phyloP scores from a whole-genome alignment of 2,113 vertebrate species.

The Rhineura floridana region DNA sequence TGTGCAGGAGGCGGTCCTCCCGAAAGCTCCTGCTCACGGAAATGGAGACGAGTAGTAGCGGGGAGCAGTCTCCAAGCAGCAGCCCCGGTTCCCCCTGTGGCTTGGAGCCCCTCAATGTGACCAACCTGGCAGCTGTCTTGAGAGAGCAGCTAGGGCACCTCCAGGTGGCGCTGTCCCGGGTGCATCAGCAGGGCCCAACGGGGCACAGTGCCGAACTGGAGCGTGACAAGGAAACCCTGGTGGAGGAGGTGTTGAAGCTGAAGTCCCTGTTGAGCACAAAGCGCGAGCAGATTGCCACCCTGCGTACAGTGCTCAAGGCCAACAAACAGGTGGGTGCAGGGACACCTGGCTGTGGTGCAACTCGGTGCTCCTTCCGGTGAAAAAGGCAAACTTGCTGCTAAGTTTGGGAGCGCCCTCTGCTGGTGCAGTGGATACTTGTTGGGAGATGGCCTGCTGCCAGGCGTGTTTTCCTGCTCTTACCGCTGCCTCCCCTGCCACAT shows the following conservation, averaged over 20 bases:
- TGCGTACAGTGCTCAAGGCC: slow-evolving; percentile 88
- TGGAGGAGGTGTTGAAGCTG: slow-evolving; percentile 85
- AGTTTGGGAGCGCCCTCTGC: neutral
- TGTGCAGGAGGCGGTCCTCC: slow-evolving; percentile 70
- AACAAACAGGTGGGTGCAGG: slow-evolving; percentile 82
- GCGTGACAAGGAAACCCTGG: slow-evolving; percentile 78
- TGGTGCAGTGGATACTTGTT: too few relatives aligned
- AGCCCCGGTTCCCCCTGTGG: slow-evolving; percentile 77
- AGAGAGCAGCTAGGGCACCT: slow-evolving; percentile 85
- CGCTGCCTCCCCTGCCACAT: neutral
- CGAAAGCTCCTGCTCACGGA: slow-evolving; percentile 70
- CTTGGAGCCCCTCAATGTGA: slow-evolving; percentile 79
- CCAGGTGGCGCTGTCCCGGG: slow-evolving; percentile 82
- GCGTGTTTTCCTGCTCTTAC: neutral
- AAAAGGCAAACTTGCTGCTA: neutral
- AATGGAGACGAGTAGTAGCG: slow-evolving; percentile 60
- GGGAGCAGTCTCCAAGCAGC: slow-evolving; percentile 64
- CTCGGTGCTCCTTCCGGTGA: neutral
- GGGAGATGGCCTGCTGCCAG: neutral
- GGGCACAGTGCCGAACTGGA: slow-evolving; percentile 74
- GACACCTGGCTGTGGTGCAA: neutral
- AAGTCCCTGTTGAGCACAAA: slow-evolving; percentile 88
- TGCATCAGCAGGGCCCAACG: slow-evolving; percentile 76
- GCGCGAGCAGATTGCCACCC: slow-evolving; percentile 86
- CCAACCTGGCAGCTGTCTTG: slow-evolving; percentile 80